Percentiles rank a stretch among this genome's conserved stretches.
Evolutionary conservation across 2,113 vertebrate species (phyloP).

Genomic region (Ploceus nigricollis): DNA sequence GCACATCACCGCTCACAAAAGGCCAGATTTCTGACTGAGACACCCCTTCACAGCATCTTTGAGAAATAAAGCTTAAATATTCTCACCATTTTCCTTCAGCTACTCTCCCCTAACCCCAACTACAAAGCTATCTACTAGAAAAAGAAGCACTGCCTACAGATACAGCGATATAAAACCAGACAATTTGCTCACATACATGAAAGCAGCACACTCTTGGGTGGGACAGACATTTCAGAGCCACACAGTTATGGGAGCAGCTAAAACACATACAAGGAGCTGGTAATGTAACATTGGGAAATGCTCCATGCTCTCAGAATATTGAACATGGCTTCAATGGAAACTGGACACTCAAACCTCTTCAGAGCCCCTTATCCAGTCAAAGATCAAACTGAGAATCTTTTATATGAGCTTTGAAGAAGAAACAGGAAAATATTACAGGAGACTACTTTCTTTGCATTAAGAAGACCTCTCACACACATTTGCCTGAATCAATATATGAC

Average conservation of each 20-base stretch:
- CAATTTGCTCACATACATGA: fast-evolving
- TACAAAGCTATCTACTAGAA: background rate
- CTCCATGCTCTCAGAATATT: fast-evolving
- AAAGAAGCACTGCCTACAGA: background rate
- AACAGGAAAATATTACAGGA: background rate
- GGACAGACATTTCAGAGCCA: background rate
- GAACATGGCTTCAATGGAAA: background rate
- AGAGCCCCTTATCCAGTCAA: background rate
- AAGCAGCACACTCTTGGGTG: background rate
- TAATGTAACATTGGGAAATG: background rate
- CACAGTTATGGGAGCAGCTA: fast-evolving
- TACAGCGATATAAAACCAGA: fast-evolving
- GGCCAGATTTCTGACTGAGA: background rate
- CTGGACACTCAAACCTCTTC: background rate
- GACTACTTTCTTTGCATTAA: background rate
- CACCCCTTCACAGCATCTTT: no score
- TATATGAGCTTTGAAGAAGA: background rate
- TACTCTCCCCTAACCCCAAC: background rate
- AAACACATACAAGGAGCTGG: background rate
- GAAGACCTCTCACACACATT: background rate
- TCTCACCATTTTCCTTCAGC: background rate
- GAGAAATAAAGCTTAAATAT: background rate
- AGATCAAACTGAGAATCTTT: background rate
- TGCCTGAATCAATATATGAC: background rate
- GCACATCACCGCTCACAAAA: background rate